These are phyloP conservation scores for Perca flavescens DNA, from an alignment of 2,113 vertebrate genomes.

Conservation along the genomic window DNA sequence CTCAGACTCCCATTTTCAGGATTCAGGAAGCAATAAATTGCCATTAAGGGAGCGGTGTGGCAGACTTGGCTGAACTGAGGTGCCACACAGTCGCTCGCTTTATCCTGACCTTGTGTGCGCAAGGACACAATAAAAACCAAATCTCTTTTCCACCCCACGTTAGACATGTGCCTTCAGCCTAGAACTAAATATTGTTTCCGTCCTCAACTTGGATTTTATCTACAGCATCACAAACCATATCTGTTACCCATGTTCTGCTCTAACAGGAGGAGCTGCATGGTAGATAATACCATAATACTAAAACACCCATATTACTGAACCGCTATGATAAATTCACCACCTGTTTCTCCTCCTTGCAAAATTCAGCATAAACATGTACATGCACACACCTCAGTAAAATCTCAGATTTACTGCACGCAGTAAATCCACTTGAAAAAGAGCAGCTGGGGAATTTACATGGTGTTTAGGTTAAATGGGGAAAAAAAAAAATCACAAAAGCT, in stretches of 20 bases:
- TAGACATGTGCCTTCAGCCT: not conserved
- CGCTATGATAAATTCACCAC: constrained; percentile 48
- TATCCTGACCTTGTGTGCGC: constrained; percentile 57
- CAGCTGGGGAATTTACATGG: constrained; percentile 69
- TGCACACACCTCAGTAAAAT: constrained; percentile 47
- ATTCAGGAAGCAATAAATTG: constrained; percentile 85
- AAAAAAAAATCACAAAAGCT: constrained; percentile 52
- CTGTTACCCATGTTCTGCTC: constrained; percentile 15
- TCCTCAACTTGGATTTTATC: not conserved
- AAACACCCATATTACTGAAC: not conserved
- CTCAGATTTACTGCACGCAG: constrained; percentile 41
- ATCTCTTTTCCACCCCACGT: constrained; percentile 4
- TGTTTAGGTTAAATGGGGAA: constrained; percentile 50
- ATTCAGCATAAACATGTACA: constrained; percentile 5
- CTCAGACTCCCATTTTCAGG: constrained; percentile 65
- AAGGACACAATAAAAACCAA: constrained; percentile 46
- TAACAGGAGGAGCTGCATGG: constrained; percentile 9
- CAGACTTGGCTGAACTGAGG: constrained; percentile 62
- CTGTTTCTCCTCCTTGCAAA: constrained; percentile 54
- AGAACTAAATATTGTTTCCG: not conserved
- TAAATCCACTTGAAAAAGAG: constrained; percentile 68
- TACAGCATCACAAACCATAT: not conserved
- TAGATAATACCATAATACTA: not conserved
- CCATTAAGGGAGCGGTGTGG: constrained; percentile 73
- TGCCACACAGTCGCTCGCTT: constrained; percentile 76